These are phyloP conservation scores for Tetrax tetrax DNA, from an alignment of 2,113 vertebrate species.

Conservation along the genomic window DNA sequence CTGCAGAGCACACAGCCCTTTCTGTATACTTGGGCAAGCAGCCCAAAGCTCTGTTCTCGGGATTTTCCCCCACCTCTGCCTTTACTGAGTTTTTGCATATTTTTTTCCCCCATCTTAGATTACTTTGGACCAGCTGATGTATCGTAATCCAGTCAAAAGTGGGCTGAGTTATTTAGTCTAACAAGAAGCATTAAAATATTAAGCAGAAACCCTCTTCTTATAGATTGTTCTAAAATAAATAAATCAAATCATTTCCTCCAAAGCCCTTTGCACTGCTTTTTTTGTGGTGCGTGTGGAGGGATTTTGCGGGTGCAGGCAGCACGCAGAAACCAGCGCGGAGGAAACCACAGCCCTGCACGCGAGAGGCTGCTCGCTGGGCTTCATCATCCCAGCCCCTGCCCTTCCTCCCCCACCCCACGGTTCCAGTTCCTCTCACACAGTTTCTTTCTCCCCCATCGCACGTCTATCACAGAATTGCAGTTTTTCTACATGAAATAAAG, in stretches of 20 bases:
- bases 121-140: neutral
- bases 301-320: neutral
- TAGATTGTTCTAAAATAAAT: neutral
- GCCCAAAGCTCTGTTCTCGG: neutral
- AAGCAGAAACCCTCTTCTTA: neutral
- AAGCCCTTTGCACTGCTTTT: neutral
- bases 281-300: neutral
- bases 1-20: neutral
- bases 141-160: neutral
- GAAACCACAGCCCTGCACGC: neutral
- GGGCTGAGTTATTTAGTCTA: neutral
- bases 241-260: neutral
- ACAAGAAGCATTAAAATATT: neutral
- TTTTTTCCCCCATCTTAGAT: neutral
- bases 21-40: neutral
- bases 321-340: neutral
- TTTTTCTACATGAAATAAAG: fast-evolving
- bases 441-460: fast-evolving
- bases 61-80: neutral
- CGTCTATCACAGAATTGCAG: fast-evolving
- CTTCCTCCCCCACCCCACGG: fast-evolving
- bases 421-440: neutral
- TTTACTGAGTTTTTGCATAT: neutral
- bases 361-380: neutral
- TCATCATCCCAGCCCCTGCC: neutral